Evolutionary conservation across 64 coral and sea anemone genomes (phyloP), one percentile per base, ranked within the genome.

Genomic region (Stichodactyla helianthus): DNA sequence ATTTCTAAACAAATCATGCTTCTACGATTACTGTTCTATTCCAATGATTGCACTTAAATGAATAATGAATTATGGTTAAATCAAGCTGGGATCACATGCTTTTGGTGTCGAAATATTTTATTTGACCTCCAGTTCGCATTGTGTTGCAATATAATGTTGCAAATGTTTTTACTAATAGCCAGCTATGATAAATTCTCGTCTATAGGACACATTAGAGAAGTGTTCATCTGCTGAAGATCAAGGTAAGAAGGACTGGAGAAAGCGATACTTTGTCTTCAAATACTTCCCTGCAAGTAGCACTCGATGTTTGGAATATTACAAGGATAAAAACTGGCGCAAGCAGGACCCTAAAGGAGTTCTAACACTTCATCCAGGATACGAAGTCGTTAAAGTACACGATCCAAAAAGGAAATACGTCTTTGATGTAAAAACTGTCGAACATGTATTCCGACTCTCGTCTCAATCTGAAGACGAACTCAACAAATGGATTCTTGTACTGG

Each of bases 241-340:
- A 15, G 94, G 90, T 31, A 96, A 88, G 74, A 98, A 88, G 79
- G 93, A 94, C 57, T 98, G 96, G 96, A 98, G 83, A 52, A 94
- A 83, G 63, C 93, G 96, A 19, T 84, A 98, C 92, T 98, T 98
- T 87, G 93, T 98, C 26, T 92, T 94, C 61, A 98, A 98, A 74
- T 88, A 98, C 27, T 86, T 92, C 23, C 81, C 93, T 11, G 90
- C 88, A 4, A 98, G 96, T 51, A 90, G 90, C 84, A 89, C 92
- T 4, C 86, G 86, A 88, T 95, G 93, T n/a, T 57, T 98, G 14
- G 96, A 98, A 22, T 92, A 92, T 55, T 98, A 93, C 77, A 88
- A 92, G 20, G 85, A 85, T 54, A 92, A 92, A 88, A 89, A 92
- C 61, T 92, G 96, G 82, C 67, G 90, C 5, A 92, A 90, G 55